phyloP scores from a whole-genome alignment of 30 jellyfish, hydroid and myxozoan species.

The Aurelia sp. region DNA sequence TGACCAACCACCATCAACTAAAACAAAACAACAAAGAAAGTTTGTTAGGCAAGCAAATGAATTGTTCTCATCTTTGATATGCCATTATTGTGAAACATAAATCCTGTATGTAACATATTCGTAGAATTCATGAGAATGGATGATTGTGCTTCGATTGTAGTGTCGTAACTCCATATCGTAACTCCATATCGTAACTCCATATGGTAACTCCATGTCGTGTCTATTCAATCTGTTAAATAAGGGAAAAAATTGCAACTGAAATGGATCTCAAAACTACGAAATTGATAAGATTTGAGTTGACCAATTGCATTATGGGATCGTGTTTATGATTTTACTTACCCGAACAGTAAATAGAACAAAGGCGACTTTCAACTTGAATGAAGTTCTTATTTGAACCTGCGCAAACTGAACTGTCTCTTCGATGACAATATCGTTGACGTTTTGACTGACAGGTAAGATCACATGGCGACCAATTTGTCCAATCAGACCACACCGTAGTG shows the following conservation, averaged over 20 bases:
- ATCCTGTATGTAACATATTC: no score
- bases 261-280: no score
- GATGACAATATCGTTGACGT: constrained; percentile 20
- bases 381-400: constrained; percentile 11
- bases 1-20: constrained; percentile 37
- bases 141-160: no score
- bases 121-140: no score
- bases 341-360: neutral
- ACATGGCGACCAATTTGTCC: constrained; percentile 28
- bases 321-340: constrained; percentile 1
- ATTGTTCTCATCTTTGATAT: neutral
- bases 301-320: neutral
- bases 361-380: constrained; percentile 21
- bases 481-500: constrained; percentile 13
- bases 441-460: constrained; percentile 12
- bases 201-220: no score
- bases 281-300: no score
- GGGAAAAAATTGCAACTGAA: no score
- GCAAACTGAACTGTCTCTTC: constrained; percentile 3
- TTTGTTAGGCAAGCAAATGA: neutral
- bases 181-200: no score
- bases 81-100: no score
- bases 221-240: no score
- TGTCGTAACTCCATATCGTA: no score
- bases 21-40: neutral